Conservation (phyloP, 64 coral and sea anemone species). For the Hydrozoanthus tunicans region DNA sequence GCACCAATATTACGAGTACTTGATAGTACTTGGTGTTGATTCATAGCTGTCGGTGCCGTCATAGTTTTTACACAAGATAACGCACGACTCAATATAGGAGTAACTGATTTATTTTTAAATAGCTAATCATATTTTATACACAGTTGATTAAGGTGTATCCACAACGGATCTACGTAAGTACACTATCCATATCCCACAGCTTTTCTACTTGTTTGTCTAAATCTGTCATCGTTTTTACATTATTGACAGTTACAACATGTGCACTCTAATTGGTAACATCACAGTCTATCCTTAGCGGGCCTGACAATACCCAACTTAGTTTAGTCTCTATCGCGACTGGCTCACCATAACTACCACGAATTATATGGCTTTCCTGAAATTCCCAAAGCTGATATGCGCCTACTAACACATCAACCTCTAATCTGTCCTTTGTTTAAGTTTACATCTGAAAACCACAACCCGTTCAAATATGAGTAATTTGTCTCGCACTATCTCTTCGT, state of each 20-base stretch:
- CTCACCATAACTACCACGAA: neutral
- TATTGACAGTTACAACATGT: neutral
- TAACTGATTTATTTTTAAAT: slow-evolving; percentile 46
- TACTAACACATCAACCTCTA: slow-evolving; percentile 14
- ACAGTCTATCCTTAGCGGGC: neutral
- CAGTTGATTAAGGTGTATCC: neutral
- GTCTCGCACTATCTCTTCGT: slow-evolving; percentile 10
- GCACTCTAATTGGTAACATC: neutral
- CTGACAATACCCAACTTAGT: slow-evolving; percentile 19
- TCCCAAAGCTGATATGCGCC: slow-evolving; percentile 4
- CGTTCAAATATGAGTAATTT: slow-evolving; percentile 1
- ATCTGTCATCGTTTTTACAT: neutral
- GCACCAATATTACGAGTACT: too few species aligned
- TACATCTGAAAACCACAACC: slow-evolving; percentile 32
- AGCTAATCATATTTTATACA: slow-evolving; percentile 40
- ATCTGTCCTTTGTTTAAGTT: neutral
- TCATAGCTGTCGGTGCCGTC: slow-evolving; percentile 9
- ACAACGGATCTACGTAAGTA: neutral
- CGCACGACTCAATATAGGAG: slow-evolving; percentile 41
- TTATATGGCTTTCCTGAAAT: neutral
- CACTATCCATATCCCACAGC: slow-evolving; percentile 14
- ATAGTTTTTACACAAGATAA: slow-evolving; percentile 44
- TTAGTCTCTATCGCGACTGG: slow-evolving; percentile 19
- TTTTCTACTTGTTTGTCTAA: neutral
- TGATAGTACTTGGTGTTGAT: neutral